Evolutionary conservation across 2,797 vertebrate genomes (phyloP).

Genomic region (Glossophaga mutica): DNA sequence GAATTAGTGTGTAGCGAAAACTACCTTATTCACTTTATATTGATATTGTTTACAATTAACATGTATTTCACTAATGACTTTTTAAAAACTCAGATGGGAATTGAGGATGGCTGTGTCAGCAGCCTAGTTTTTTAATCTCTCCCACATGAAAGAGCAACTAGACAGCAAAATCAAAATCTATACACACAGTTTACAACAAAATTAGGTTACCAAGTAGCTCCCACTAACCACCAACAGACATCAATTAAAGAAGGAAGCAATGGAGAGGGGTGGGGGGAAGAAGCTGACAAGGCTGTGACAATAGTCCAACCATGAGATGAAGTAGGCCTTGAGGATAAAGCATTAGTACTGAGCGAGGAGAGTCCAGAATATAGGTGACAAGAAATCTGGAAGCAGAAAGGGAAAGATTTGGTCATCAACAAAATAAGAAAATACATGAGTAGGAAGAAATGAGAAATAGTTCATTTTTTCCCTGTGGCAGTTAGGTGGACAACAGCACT

Average conservation of each 20-base stretch:
- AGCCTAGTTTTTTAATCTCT: neutral
- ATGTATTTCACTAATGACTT: neutral
- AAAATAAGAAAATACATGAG: neutral
- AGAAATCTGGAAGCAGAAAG: neutral
- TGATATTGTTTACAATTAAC: neutral
- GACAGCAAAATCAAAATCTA: neutral
- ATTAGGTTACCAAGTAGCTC: neutral
- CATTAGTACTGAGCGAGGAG: neutral
- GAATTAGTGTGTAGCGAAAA: neutral
- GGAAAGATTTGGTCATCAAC: neutral
- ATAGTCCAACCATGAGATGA: neutral
- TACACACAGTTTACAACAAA: neutral
- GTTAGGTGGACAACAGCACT: neutral
- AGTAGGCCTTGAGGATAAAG: neutral
- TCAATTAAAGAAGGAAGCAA: neutral
- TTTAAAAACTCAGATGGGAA: neutral
- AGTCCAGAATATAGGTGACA: neutral
- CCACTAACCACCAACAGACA: neutral
- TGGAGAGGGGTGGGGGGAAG: accelerated
- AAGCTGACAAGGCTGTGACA: neutral
- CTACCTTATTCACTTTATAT: neutral
- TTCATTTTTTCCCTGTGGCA: neutral
- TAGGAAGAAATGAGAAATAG: neutral
- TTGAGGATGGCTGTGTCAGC: neutral
- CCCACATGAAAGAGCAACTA: neutral